Evolutionary conservation across 2,888 invertebrate genomes (phyloP), one percentile per base, ranked within the genome.

Genomic region (Stenchaetothrips biformis): DNA sequence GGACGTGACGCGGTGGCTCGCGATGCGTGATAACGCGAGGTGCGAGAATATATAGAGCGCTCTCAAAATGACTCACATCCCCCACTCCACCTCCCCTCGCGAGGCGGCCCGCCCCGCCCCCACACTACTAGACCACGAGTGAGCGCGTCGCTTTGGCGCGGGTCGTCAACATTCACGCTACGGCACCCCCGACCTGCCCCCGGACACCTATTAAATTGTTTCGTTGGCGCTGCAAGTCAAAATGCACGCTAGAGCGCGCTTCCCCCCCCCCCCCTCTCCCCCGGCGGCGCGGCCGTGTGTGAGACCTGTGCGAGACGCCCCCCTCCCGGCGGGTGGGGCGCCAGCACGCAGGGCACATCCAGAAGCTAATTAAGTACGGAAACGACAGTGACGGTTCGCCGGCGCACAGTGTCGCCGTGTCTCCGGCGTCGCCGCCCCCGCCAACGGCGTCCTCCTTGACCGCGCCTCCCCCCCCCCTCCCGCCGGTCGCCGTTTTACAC

Each of bases 161-260:
- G 59, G 25, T 11, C 67, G 67, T 74, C 67, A 21, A 74, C 8
- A 74, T 21, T 74, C 67, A 74, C 67, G 67, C 21, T 74, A 74
- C 67, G 67, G 67, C 67, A 74, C 67, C 67, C 25, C 67, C 67
- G 67, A 21, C 67, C 11, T 25, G 59, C 59, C 59, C 59, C 59
- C 59, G 59, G 67, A 21, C 67, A 21, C 67, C 67, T 67, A 67
- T n/a, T 67, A 67, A 74, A 74, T 74, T 74, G 67, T 67, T 67
- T 59, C 59, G 67, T 74, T 21, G 67, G 67, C 21, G 67, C 25
- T 25, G 11, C 25, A 9, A 74, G 67, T 74, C 67, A 74, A 74
- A 74, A 74, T 74, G n/a, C 67, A 74, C 67, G 67, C 67, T 9
- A 74, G 67, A 25, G 67, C 67, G 67, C 67, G 59, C 13, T 2